Evolutionary conservation across 2,888 invertebrate species (phyloP).

Genomic region (Branchipolynoe longqiensis): DNA sequence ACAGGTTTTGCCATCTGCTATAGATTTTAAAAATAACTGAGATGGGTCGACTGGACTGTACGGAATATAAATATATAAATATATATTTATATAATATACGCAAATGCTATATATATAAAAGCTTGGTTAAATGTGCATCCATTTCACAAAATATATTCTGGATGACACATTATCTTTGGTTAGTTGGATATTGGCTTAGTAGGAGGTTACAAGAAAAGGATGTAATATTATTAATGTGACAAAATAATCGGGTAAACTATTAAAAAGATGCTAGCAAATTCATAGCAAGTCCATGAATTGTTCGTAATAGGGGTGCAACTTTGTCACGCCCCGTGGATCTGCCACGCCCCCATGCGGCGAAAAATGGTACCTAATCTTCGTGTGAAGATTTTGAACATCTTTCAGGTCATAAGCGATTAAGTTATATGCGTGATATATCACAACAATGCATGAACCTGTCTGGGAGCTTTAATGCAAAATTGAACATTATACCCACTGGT

Average conservation of each 20-base stretch:
- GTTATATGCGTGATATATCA: no score
- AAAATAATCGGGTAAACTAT: no score
- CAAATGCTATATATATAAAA: no score
- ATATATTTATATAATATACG: no score
- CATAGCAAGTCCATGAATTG: no score
- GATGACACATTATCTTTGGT: constrained; percentile 22
- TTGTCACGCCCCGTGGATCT: constrained; percentile 44
- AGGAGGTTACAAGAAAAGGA: no score
- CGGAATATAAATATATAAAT: background rate
- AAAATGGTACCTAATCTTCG: constrained; percentile 44
- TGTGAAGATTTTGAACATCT: constrained; percentile 35
- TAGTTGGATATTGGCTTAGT: background rate
- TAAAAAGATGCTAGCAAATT: no score
- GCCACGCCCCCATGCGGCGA: constrained; percentile 36
- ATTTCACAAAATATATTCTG: background rate
- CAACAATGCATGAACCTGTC: no score
- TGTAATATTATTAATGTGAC: no score
- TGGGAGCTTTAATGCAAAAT: background rate
- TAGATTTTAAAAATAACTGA: background rate
- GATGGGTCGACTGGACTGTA: no score
- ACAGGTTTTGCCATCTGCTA: background rate
- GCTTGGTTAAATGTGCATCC: background rate
- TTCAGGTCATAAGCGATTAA: no score
- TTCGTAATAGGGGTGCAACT: background rate
- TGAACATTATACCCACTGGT: constrained; percentile 1